These are phyloP conservation scores for Luscinia luscinia DNA, from an alignment of 2,797 vertebrate genomes.

Conservation along the genomic window DNA sequence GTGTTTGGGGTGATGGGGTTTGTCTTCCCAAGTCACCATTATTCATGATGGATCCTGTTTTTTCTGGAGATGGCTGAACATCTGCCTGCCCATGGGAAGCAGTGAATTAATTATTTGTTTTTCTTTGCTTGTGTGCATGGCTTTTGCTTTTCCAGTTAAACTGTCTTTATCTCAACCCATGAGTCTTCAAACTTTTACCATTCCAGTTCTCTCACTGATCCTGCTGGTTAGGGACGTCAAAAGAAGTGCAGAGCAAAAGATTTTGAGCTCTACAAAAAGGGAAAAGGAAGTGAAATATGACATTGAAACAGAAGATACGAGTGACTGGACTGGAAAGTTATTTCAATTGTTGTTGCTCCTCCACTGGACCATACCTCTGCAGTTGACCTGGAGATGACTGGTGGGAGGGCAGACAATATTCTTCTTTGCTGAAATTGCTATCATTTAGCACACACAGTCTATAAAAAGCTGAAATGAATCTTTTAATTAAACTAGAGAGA, in stretches of 20 bases:
- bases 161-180: neutral
- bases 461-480: neutral
- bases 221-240: neutral
- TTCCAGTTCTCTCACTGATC: neutral
- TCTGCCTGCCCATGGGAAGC: fast-evolving
- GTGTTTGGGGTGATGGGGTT: neutral
- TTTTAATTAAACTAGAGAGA: conserved; percentile 41
- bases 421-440: neutral
- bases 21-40: neutral
- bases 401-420: neutral
- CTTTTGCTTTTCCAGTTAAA: neutral
- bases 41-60: neutral
- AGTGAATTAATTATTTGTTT: neutral
- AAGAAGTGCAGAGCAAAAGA: neutral
- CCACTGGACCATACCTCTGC: neutral
- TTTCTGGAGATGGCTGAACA: neutral
- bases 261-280: neutral
- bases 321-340: neutral
- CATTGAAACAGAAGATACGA: neutral
- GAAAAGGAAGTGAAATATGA: neutral
- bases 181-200: neutral
- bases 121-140: neutral
- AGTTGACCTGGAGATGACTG: neutral
- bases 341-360: neutral
- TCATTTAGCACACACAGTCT: neutral